A percentile compares a stretch with the other conserved stretches of the same genome.
Evolutionary conservation across 1,140 invertebrate species (phyloP).

Genomic region (Calephelis virginiensis): DNA sequence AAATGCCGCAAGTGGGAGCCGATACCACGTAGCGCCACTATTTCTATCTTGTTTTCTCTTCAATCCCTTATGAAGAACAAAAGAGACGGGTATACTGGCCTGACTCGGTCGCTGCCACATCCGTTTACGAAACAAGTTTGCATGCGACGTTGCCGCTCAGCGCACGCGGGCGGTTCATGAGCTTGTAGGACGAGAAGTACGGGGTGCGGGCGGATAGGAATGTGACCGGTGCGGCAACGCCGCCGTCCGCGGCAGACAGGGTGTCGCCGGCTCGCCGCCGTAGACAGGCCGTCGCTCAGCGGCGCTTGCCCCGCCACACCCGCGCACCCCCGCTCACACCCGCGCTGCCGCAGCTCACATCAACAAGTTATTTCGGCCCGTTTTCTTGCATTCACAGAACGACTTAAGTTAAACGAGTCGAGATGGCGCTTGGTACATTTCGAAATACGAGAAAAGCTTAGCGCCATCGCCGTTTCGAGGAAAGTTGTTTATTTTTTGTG

Average conservation of each 20-base stretch:
- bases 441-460: constrained; percentile 43
- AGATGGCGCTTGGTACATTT: constrained; percentile 49
- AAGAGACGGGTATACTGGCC: constrained; percentile 48
- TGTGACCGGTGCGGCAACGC: constrained; percentile 82
- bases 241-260: constrained; percentile 90
- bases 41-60: constrained; percentile 48
- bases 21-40: constrained; percentile 76
- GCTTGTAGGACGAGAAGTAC: constrained; percentile 47
- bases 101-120: constrained; percentile 78
- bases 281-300: constrained; percentile 86
- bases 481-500: constrained; percentile 76
- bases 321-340: constrained; percentile 50
- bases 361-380: constrained; percentile 76
- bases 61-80: constrained; percentile 23
- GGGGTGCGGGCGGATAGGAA: constrained; percentile 76
- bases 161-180: constrained; percentile 61
- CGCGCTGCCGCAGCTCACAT: constrained; percentile 59
- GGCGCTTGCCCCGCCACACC: constrained; percentile 58
- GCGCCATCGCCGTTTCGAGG: constrained; percentile 76
- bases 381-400: constrained; percentile 46
- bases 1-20: constrained; percentile 77
- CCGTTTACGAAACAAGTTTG: constrained; percentile 84
- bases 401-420: constrained; percentile 43
- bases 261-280: constrained; percentile 90
- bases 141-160: constrained; percentile 75